phyloP scores from a whole-genome alignment of 2,888 invertebrate genomes.

The Pachycephus smyrnensis region DNA sequence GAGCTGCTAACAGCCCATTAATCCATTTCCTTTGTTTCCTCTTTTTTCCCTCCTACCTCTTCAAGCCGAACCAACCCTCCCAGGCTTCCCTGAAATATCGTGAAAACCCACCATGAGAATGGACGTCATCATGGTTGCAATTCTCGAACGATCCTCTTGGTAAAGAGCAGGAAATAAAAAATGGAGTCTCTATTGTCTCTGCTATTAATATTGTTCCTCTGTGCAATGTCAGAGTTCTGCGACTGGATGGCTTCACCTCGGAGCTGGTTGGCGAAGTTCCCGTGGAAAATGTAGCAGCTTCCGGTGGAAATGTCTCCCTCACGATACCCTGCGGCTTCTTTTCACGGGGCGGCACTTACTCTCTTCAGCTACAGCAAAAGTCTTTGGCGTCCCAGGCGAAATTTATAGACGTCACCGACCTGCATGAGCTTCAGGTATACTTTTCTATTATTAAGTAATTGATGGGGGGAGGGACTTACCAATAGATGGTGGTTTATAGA shows the following conservation, averaged over 20 bases:
- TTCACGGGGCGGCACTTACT: constrained; percentile 77
- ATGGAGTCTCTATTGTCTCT: neutral
- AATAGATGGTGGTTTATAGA: neutral
- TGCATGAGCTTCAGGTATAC: constrained; percentile 48
- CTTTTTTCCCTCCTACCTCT: neutral
- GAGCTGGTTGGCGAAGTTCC: constrained; percentile 61
- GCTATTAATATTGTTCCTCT: neutral
- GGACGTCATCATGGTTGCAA: neutral
- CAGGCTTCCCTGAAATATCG: neutral
- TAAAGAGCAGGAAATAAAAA: neutral
- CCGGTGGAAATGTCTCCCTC: constrained; percentile 55
- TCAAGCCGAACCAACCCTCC: neutral
- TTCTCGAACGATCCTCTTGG: neutral
- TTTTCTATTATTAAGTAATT: neutral
- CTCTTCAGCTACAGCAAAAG: constrained; percentile 67
- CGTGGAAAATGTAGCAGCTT: constrained; percentile 42
- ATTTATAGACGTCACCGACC: constrained; percentile 45
- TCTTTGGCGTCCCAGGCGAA: constrained; percentile 45
- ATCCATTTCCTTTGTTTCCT: neutral
- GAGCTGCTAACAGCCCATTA: neutral
- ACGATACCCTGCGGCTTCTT: constrained; percentile 80
- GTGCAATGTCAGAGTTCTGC: constrained; percentile 63
- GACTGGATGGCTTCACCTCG: constrained; percentile 67
- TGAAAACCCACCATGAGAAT: neutral
- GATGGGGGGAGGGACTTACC: neutral